These are phyloP conservation scores for Tiliacea aurago DNA, from an alignment of 2,888 invertebrate species.

Conservation along the genomic window DNA sequence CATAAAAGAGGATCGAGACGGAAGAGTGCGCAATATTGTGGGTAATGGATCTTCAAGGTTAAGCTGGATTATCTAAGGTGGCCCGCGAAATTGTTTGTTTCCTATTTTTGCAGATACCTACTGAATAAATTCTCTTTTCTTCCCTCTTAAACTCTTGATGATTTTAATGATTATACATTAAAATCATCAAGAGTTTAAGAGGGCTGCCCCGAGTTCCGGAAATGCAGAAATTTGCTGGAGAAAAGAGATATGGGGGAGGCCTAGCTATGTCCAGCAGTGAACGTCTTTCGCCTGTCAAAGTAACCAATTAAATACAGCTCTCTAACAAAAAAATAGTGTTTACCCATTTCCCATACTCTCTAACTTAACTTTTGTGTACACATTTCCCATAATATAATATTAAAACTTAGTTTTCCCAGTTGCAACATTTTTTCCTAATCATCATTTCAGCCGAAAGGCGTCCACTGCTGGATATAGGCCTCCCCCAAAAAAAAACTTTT, in stretches of 20 bases:
- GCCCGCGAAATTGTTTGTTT: background rate
- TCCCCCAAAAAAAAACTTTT: no score
- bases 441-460: no score
- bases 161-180: background rate
- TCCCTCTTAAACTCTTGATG: no score
- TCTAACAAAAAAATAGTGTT: no score
- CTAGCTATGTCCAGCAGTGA: background rate
- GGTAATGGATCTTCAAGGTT: constrained; percentile 14
- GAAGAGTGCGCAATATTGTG: constrained; percentile 18
- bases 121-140: no score
- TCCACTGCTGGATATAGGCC: no score
- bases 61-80: background rate
- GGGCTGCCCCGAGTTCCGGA: background rate
- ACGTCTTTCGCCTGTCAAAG: background rate
- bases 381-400: no score
- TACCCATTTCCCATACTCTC: no score
- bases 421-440: background rate
- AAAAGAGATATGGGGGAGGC: background rate
- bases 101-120: background rate
- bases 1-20: constrained; percentile 33
- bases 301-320: no score
- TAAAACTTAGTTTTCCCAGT: background rate
- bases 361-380: no score
- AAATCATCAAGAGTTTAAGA: background rate
- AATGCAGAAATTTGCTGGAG: background rate